A percentile compares a stretch with the other conserved stretches of the same genome.
Evolutionary conservation across 1,140 invertebrate genomes (phyloP).

Genomic region (Pygmarrhopalites habei): DNA sequence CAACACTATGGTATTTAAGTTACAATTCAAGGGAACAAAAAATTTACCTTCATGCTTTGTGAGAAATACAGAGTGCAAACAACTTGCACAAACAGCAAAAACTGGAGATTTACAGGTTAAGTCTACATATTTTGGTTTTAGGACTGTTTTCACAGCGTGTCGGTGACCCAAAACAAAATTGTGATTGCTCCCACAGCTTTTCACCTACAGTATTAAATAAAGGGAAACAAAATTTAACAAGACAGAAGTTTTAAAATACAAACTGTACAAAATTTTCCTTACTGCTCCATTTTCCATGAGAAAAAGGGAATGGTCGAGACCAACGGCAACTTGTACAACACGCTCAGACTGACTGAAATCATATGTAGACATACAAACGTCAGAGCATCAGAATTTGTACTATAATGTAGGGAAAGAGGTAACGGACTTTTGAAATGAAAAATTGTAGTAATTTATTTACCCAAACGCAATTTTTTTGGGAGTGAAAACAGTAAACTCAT

Average conservation of each 20-base stretch:
- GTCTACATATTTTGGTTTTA: slow-evolving; percentile 48
- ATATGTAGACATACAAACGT: too few relatives aligned
- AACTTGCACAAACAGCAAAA: slow-evolving; percentile 53
- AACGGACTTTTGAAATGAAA: too few relatives aligned
- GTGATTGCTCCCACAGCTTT: slow-evolving; percentile 58
- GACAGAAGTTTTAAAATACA: too few relatives aligned
- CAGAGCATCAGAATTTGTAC: too few relatives aligned
- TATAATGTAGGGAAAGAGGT: too few relatives aligned
- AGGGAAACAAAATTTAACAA: too few relatives aligned
- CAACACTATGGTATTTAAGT: too few relatives aligned
- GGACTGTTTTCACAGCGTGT: slow-evolving; percentile 48
- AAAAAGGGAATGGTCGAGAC: slow-evolving; percentile 59
- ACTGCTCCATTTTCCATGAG: slow-evolving; percentile 53
- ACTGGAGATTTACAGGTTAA: slow-evolving; percentile 41
- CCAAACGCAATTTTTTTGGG: slow-evolving; percentile 50
- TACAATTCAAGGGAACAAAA: too few relatives aligned
- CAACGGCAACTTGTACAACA: slow-evolving; percentile 44
- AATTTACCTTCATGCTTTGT: too few relatives aligned
- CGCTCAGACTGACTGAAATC: slow-evolving; percentile 41
- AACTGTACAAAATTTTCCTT: slow-evolving; percentile 39
- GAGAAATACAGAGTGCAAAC: slow-evolving; percentile 63
- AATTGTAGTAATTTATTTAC: too few relatives aligned
- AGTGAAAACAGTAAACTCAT: slow-evolving; percentile 51
- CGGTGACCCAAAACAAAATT: slow-evolving; percentile 56
- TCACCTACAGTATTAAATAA: slow-evolving; percentile 48